Evolutionary conservation across 2,797 vertebrate genomes (phyloP).

Genomic region (Botia almorhae): DNA sequence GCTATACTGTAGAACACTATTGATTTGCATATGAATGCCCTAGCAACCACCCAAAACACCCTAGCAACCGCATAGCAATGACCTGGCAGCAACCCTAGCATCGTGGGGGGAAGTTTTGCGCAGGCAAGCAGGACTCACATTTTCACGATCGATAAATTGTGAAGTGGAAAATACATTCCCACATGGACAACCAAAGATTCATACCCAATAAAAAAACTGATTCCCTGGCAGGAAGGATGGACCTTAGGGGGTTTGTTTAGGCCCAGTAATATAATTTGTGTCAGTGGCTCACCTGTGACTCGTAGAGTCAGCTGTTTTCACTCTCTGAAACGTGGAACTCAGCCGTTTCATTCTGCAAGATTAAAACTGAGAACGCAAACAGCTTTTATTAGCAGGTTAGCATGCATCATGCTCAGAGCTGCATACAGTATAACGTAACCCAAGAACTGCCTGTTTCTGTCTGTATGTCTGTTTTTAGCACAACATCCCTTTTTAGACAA

Average conservation of each 20-base stretch:
- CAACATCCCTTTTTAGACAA: conserved; percentile 60
- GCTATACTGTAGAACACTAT: not conserved
- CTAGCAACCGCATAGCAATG: not conserved
- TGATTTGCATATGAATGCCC: not conserved
- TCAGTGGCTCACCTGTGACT: conserved; percentile 2
- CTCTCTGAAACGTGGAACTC: conserved; percentile 8
- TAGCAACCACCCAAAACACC: not conserved
- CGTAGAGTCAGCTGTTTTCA: conserved; percentile 9
- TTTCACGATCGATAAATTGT: not conserved
- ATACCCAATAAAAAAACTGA: not conserved
- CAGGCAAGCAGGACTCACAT: not conserved
- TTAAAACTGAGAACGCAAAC: not conserved
- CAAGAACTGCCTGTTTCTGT: conserved; percentile 16
- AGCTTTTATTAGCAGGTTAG: not conserved
- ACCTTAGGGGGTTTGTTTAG: not conserved
- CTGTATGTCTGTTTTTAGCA: conserved; percentile 52
- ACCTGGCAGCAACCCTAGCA: not conserved
- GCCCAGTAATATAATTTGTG: not conserved
- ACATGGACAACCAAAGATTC: not conserved
- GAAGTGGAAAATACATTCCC: not conserved
- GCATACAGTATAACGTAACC: not conserved
- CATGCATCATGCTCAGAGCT: not conserved
- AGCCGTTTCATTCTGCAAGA: not conserved
- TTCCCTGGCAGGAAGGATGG: not conserved
- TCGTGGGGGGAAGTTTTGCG: not conserved